Evolutionary conservation across 1,140 invertebrate species (phyloP).

Genomic region (Xylocopa sonorina): DNA sequence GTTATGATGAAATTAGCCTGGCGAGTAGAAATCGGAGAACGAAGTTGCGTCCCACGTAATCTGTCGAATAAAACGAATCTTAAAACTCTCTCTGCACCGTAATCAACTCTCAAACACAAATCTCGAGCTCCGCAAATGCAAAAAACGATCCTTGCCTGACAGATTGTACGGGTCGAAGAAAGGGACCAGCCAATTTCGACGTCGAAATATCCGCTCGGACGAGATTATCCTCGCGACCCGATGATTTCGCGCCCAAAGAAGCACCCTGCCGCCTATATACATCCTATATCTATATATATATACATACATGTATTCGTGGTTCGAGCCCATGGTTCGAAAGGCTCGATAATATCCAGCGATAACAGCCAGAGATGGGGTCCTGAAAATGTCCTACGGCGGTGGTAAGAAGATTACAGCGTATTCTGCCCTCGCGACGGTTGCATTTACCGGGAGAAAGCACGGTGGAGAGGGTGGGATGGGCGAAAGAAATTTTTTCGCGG

Average conservation of each 20-base stretch:
- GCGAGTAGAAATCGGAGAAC: no score
- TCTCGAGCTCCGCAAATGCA: background rate
- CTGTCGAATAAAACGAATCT: no score
- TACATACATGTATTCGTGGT: background rate
- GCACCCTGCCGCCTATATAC: no score
- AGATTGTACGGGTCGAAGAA: background rate
- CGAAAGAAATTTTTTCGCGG: slow-evolving; percentile 30
- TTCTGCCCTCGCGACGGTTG: slow-evolving; percentile 18
- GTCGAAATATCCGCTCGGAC: slow-evolving; percentile 19
- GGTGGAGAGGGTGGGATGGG: background rate
- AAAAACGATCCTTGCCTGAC: background rate
- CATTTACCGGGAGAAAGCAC: slow-evolving; percentile 21
- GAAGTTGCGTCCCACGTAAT: no score
- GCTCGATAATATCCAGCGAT: slow-evolving; percentile 44
- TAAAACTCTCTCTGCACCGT: no score
- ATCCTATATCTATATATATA: background rate
- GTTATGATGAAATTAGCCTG: no score
- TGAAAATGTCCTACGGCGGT: slow-evolving; percentile 49
- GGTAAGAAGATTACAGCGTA: slow-evolving; percentile 45
- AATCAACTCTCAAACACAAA: background rate
- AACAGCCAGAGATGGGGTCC: background rate
- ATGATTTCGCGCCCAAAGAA: slow-evolving; percentile 27
- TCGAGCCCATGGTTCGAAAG: background rate
- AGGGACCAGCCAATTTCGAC: slow-evolving; percentile 19
- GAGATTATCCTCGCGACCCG: slow-evolving; percentile 50